phyloP scores from a whole-genome alignment of 2,113 vertebrate genomes.

The Ictalurus furcatus region DNA sequence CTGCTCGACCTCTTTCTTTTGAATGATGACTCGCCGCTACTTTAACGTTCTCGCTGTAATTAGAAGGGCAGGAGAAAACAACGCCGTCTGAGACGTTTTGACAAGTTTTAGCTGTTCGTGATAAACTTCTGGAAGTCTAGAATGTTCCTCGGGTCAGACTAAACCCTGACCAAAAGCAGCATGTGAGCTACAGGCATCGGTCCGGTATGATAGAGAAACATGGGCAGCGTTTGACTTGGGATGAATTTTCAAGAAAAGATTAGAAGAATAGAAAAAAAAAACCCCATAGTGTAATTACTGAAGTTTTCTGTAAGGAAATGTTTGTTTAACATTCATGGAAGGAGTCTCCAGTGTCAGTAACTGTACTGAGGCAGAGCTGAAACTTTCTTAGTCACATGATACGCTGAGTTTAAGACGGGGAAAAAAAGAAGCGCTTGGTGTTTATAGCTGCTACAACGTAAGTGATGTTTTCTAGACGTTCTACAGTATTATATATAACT shows the following conservation, averaged over 20 bases:
- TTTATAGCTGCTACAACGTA: neutral
- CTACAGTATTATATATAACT: neutral
- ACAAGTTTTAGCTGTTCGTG: neutral
- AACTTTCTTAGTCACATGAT: neutral
- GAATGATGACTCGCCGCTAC: neutral
- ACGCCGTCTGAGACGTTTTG: neutral
- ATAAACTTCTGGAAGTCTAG: neutral
- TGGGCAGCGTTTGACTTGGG: neutral
- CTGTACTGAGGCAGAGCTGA: neutral
- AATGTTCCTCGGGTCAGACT: neutral
- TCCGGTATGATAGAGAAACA: neutral
- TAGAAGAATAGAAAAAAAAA: neutral
- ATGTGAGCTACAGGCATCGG: too few relatives aligned
- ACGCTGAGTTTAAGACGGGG: neutral
- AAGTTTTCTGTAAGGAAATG: neutral
- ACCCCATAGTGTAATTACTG: neutral
- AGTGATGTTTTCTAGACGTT: neutral
- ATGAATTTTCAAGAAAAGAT: neutral
- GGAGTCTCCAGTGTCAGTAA: constrained; percentile 4
- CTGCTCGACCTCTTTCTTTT: constrained; percentile 19
- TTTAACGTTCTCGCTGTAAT: neutral
- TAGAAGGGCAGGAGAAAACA: neutral
- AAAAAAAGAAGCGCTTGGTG: neutral
- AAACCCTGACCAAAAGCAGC: neutral
- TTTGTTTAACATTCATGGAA: neutral